These are phyloP conservation scores for Protaetia brevitarsis DNA, from an alignment of 1,140 invertebrate species.

Conservation along the genomic window DNA sequence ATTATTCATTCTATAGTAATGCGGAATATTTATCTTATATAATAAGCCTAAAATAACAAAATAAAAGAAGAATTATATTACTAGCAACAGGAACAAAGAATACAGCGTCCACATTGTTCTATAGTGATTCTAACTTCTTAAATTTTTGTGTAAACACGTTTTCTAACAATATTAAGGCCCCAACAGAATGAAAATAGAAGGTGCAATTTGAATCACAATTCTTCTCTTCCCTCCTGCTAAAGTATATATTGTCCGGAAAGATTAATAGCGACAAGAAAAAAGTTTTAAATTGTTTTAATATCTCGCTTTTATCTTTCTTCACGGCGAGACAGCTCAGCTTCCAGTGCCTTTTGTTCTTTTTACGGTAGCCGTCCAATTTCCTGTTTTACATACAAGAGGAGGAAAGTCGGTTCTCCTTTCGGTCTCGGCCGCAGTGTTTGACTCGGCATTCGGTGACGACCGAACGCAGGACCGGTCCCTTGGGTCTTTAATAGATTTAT, in stretches of 20 bases:
- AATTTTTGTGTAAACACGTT: background rate
- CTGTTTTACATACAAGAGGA: conserved; percentile 41
- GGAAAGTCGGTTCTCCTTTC: conserved; percentile 23
- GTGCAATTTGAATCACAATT: conserved; percentile 1
- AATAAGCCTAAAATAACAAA: too few relatives aligned
- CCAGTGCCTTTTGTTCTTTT: conserved; percentile 19
- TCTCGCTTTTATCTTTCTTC: conserved; percentile 18
- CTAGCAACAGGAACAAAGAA: too few relatives aligned
- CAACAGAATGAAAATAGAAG: background rate
- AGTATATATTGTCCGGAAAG: conserved; percentile 12
- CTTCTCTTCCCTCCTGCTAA: background rate
- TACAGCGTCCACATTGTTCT: too few relatives aligned
- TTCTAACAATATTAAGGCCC: background rate
- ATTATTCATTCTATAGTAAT: too few relatives aligned
- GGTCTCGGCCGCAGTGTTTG: conserved; percentile 15
- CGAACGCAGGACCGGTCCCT: conserved; percentile 17
- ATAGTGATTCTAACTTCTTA: too few relatives aligned
- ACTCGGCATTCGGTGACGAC: background rate
- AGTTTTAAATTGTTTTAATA: conserved; percentile 21
- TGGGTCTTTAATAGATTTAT: conserved; percentile 44
- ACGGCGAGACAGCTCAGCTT: conserved; percentile 9
- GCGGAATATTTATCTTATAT: too few relatives aligned
- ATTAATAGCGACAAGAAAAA: conserved; percentile 18
- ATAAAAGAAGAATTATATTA: too few relatives aligned
- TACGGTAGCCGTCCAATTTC: conserved; percentile 25